phyloP scores from a whole-genome alignment of 2,113 vertebrate species.

The Malurus elegans region DNA sequence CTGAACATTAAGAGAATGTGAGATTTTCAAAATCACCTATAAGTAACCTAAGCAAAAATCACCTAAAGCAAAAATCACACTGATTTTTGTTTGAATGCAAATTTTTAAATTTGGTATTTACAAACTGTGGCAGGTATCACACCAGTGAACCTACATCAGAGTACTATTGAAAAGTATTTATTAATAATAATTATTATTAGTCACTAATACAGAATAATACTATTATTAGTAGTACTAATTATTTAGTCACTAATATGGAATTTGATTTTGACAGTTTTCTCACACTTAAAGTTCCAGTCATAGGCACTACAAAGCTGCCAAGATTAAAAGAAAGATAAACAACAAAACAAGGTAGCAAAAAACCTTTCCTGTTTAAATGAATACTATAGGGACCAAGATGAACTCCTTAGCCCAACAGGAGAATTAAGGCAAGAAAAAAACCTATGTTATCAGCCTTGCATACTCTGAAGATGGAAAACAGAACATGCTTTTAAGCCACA shows the following conservation, averaged over 20 bases:
- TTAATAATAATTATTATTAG: not conserved
- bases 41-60: not conserved
- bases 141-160: not conserved
- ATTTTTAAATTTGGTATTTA: not conserved
- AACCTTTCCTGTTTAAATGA: not conserved
- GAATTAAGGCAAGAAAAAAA: not conserved
- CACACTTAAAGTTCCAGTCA: not conserved
- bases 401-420: not conserved
- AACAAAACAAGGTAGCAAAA: not conserved
- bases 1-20: not conserved
- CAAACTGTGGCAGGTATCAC: not conserved
- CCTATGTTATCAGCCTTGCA: rapidly evolving
- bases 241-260: not conserved
- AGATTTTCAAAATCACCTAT: not conserved
- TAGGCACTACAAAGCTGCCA: not conserved
- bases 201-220: not conserved
- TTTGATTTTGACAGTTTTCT: not conserved
- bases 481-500: not conserved
- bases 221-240: no score
- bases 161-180: not conserved
- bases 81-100: not conserved
- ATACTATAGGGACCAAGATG: not conserved
- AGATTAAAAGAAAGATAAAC: not conserved
- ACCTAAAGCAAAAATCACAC: not conserved
- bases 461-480: not conserved